Conservation (phyloP, 2,797 vertebrate genomes). For the Hippoglossus hippoglossus region DNA sequence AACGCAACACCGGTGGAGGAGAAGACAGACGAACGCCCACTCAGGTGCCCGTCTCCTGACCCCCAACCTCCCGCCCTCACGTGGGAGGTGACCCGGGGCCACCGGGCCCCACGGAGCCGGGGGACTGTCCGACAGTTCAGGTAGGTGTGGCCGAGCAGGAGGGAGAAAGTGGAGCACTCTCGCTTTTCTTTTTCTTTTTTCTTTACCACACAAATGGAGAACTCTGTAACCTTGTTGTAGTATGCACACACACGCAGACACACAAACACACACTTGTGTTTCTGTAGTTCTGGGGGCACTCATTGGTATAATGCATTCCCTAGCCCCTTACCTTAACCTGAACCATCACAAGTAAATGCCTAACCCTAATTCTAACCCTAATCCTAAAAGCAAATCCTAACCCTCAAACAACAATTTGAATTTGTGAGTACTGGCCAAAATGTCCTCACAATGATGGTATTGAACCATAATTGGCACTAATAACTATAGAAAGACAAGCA, state of each 20-base stretch:
- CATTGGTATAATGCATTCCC: no score
- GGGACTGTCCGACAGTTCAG: slow-evolving; percentile 78
- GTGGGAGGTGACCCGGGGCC: slow-evolving; percentile 84
- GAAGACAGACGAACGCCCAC: slow-evolving; percentile 63
- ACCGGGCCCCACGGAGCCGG: slow-evolving; percentile 76
- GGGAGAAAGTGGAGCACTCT: slow-evolving; percentile 33
- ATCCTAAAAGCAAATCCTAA: no score
- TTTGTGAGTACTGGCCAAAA: no score
- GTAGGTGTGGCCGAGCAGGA: slow-evolving; percentile 84
- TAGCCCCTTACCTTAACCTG: no score
- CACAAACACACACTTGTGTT: slow-evolving; percentile 4
- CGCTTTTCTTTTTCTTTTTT: not conserved
- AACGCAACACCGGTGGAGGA: slow-evolving; percentile 76
- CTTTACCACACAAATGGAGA: slow-evolving; percentile 8
- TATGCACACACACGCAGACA: slow-evolving; percentile 19
- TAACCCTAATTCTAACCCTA: no score
- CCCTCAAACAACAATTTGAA: no score
- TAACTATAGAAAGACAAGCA: no score
- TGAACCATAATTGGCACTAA: no score
- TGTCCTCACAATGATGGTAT: no score
- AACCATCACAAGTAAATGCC: no score
- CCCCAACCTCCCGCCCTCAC: slow-evolving; percentile 70
- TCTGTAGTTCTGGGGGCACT: no score
- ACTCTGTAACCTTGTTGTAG: slow-evolving; percentile 53
- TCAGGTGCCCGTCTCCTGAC: slow-evolving; percentile 81